phyloP scores from a whole-genome alignment of 1,140 invertebrate species.

The Palaemon carinicauda region DNA sequence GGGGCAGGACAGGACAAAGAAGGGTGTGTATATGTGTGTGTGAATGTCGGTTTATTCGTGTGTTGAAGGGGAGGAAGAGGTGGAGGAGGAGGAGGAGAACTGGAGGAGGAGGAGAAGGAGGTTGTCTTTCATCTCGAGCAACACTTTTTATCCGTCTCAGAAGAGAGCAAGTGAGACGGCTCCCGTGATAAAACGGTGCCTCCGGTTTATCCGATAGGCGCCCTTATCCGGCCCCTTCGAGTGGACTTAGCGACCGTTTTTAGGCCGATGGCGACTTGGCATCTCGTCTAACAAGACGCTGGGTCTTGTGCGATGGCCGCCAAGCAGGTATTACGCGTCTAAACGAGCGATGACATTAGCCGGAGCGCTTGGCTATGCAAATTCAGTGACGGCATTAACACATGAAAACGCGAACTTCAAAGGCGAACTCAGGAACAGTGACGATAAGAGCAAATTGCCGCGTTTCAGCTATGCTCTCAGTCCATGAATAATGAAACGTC shows the following conservation, averaged over 20 bases:
- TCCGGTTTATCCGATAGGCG: no score
- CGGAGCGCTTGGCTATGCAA: conserved; percentile 52
- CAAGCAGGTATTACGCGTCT: conserved; percentile 3
- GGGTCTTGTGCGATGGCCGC: neutral
- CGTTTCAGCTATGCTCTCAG: conserved; percentile 55
- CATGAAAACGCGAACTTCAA: conserved; percentile 55
- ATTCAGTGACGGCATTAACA: conserved; percentile 55
- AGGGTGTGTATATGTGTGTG: no score
- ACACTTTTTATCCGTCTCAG: conserved; percentile 53
- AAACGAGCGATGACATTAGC: conserved; percentile 49
- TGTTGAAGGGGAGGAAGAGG: no score
- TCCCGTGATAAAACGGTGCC: no score
- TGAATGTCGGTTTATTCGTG: no score
- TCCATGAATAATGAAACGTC: conserved; percentile 54
- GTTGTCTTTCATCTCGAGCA: conserved; percentile 46
- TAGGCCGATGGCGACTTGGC: neutral
- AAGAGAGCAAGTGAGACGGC: conserved; percentile 53
- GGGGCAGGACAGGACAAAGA: no score
- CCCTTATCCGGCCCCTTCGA: neutral
- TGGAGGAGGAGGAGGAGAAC: no score
- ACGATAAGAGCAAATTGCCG: conserved; percentile 56
- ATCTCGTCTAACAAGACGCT: neutral
- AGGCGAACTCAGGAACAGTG: conserved; percentile 52
- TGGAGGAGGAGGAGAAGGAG: neutral
- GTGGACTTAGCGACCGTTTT: neutral